phyloP scores from a whole-genome alignment of 2,888 invertebrate species.

The Pedicia rivosa region DNA sequence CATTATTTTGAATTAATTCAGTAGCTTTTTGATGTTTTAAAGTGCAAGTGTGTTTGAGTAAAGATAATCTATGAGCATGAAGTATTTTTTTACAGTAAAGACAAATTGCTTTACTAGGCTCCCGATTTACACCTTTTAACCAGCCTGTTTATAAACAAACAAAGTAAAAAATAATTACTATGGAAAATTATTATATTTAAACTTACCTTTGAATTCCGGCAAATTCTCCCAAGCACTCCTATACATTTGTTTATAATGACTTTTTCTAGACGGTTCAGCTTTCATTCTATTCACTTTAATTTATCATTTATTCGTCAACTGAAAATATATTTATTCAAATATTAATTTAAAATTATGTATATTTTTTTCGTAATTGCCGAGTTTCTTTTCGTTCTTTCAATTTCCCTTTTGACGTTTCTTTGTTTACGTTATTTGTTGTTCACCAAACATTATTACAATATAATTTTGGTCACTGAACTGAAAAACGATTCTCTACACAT shows the following conservation, averaged over 20 bases:
- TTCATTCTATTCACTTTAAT: no score
- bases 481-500: no score
- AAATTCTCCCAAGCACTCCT: not conserved
- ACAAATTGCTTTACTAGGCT: conserved; percentile 38
- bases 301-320: no score
- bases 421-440: no score
- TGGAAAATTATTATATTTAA: not conserved
- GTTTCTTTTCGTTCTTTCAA: no score
- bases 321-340: no score
- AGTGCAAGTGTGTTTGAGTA: conserved; percentile 41
- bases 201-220: not conserved
- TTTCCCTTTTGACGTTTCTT: no score
- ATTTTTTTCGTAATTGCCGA: no score
- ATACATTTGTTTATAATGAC: not conserved
- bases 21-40: conserved; percentile 34
- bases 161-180: not conserved
- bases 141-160: not conserved
- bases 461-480: no score
- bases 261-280: not conserved
- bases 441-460: no score
- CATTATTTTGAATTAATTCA: not conserved
- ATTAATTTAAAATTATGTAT: no score
- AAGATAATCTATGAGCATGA: conserved; percentile 40
- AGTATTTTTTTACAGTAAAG: conserved; percentile 38
- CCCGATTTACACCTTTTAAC: not conserved